phyloP scores from a whole-genome alignment of 2,888 invertebrate species.

The Eupelmus urozonus region DNA sequence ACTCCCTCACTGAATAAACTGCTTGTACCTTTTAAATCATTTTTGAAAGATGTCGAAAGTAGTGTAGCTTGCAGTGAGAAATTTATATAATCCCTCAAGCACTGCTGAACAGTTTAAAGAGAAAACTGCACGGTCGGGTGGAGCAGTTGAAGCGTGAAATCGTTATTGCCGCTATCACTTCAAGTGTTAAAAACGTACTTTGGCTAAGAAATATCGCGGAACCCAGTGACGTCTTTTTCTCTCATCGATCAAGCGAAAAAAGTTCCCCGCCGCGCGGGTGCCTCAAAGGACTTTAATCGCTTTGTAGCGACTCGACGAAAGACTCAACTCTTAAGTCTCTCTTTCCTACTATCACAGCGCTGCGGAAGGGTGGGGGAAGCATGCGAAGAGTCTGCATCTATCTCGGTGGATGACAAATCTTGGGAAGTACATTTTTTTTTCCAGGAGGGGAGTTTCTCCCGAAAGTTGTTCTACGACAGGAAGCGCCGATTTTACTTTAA shows the following conservation, averaged over 20 bases:
- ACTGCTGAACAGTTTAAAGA: slow-evolving; percentile 28
- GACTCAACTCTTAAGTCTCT: slow-evolving; percentile 36
- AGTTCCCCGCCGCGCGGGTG: not conserved
- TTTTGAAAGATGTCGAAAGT: slow-evolving; percentile 8
- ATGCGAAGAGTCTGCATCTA: slow-evolving; percentile 18
- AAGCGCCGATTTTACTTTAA: not conserved
- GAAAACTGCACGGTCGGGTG: not conserved
- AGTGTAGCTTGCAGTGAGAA: slow-evolving; percentile 2
- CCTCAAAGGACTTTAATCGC: slow-evolving; percentile 52
- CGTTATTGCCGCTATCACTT: slow-evolving; percentile 53
- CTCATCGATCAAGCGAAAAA: slow-evolving; percentile 48
- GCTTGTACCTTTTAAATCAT: not conserved
- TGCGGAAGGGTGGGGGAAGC: slow-evolving; percentile 2
- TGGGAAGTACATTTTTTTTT: slow-evolving; percentile 32
- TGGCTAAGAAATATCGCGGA: slow-evolving; percentile 41
- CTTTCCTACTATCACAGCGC: too few relatives aligned
- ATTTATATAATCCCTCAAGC: slow-evolving; percentile 22
- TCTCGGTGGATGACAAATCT: slow-evolving; percentile 35
- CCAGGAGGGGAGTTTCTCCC: not conserved
- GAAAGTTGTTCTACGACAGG: not conserved
- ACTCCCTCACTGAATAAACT: not conserved
- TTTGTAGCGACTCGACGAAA: slow-evolving; percentile 26
- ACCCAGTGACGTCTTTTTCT: slow-evolving; percentile 9
- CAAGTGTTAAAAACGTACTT: slow-evolving; percentile 47
- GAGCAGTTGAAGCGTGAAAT: slow-evolving; percentile 47